phyloP scores from a whole-genome alignment of 1,140 invertebrate genomes.

The Trigoniulus corallinus region DNA sequence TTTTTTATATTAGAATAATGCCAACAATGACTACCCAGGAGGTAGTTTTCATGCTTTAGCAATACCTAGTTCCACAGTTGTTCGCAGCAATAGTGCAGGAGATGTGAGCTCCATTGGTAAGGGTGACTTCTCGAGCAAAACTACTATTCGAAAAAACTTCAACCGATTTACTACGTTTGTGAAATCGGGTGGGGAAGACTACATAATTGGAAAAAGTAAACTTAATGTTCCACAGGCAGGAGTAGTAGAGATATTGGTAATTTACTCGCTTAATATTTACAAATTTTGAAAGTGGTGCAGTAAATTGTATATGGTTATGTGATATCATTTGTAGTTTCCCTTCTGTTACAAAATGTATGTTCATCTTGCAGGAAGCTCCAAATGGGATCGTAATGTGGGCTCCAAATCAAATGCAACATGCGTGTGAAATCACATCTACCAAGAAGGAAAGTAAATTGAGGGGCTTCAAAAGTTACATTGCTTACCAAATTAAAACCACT shows the following conservation, averaged over 20 bases:
- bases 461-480: conserved; percentile 92
- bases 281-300: not conserved
- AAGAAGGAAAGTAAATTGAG: conserved; percentile 95
- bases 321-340: not conserved
- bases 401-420: conserved; percentile 48
- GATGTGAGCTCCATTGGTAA: conserved; percentile 16
- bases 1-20: no score
- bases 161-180: conserved; percentile 67
- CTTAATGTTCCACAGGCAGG: conserved; percentile 54
- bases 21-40: no score
- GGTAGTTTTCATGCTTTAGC: no score
- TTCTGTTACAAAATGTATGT: not conserved
- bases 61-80: no score
- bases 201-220: conserved; percentile 61
- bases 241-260: conserved; percentile 50
- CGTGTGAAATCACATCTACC: conserved; percentile 75
- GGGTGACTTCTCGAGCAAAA: conserved; percentile 12
- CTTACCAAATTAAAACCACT: conserved; percentile 86
- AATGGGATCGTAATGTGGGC: conserved; percentile 49
- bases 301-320: not conserved
- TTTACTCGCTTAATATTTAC: conserved; percentile 11
- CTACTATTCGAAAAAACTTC: conserved; percentile 2
- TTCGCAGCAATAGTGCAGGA: conserved; percentile 11
- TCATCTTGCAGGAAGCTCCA: conserved; percentile 33
- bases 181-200: conserved; percentile 80